These are phyloP conservation scores for Ctenoplectra terminalis DNA, from an alignment of 1,140 invertebrate genomes.

Conservation along the genomic window DNA sequence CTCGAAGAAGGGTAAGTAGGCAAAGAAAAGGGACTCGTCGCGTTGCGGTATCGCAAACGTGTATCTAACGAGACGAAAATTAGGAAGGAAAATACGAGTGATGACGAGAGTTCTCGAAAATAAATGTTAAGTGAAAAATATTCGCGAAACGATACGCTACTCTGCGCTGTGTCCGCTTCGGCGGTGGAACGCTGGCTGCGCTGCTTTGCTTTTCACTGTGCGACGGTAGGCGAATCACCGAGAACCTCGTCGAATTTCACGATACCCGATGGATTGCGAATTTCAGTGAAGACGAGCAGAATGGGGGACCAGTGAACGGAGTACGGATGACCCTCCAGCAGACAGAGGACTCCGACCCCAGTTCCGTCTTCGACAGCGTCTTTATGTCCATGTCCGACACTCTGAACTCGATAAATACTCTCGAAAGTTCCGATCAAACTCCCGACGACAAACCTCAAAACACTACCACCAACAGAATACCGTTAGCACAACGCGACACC, in stretches of 20 bases:
- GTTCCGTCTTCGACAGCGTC: conserved; percentile 82
- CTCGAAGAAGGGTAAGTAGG: neutral
- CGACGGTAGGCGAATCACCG: conserved; percentile 11
- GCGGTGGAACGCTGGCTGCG: conserved; percentile 12
- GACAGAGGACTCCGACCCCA: conserved; percentile 79
- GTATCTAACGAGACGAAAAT: neutral
- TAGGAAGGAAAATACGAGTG: too few relatives aligned
- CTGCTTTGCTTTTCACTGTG: conserved; percentile 59
- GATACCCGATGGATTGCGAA: conserved; percentile 67
- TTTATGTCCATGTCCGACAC: conserved; percentile 83
- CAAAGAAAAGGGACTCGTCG: neutral
- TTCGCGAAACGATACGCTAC: neutral
- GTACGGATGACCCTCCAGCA: conserved; percentile 74
- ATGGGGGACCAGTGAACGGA: conserved; percentile 71
- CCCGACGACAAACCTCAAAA: conserved; percentile 82
- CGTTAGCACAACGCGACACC: conserved; percentile 77
- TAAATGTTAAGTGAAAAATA: neutral
- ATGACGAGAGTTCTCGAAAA: too few relatives aligned
- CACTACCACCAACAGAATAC: conserved; percentile 80
- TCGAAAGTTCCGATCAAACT: conserved; percentile 82
- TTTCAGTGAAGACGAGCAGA: conserved; percentile 79
- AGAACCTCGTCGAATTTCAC: conserved; percentile 34
- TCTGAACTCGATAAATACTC: conserved; percentile 82
- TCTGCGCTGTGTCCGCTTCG: conserved; percentile 15
- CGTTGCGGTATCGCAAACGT: neutral